phyloP scores from a whole-genome alignment of 1,140 invertebrate genomes.

The Brachionus asplanchnoidis region DNA sequence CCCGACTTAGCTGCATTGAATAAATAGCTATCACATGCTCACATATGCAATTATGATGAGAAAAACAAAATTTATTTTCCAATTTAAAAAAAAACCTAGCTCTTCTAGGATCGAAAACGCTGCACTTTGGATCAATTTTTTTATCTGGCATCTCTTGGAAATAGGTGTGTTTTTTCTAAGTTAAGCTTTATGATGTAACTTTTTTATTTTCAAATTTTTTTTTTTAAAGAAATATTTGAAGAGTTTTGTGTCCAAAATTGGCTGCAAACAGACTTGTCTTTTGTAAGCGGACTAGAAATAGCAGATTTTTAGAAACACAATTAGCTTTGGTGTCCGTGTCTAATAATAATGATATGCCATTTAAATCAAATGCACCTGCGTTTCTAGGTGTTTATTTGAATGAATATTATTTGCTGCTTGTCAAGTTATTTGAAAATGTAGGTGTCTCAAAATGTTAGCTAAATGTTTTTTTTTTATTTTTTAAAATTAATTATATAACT shows the following conservation, averaged over 20 bases:
- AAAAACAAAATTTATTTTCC: not conserved
- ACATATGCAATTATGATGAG: not conserved
- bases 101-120: not conserved
- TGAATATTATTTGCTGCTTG: not conserved
- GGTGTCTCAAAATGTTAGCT: not conserved
- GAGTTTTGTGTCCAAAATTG: not conserved
- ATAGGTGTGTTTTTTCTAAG: not conserved
- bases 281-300: not conserved
- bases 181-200: not conserved
- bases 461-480: not conserved
- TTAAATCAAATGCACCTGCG: not conserved
- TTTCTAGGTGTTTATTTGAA: not conserved
- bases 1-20: not conserved
- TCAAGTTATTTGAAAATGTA: not conserved
- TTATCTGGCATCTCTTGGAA: not conserved
- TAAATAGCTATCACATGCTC: not conserved
- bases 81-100: no score
- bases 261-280: not conserved
- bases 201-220: not conserved
- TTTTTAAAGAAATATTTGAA: not conserved
- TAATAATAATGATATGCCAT: not conserved
- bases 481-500: not conserved
- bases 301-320: not conserved
- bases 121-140: not conserved
- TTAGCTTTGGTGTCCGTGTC: not conserved